These are phyloP conservation scores for Selenia dentaria DNA, from an alignment of 2,888 invertebrate genomes.

Conservation along the genomic window DNA sequence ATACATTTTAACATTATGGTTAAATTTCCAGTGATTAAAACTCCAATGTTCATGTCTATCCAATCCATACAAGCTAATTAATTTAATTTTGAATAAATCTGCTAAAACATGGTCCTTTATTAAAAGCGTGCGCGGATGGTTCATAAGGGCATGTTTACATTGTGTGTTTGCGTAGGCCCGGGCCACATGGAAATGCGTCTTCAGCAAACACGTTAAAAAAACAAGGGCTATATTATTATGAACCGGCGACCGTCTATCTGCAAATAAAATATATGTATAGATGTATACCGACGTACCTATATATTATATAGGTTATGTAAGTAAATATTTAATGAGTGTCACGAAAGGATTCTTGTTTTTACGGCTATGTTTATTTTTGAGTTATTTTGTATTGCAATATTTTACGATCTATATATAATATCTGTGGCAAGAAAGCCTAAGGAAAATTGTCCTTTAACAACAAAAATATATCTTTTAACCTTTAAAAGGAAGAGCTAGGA, in stretches of 20 bases:
- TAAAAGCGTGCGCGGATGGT: slow-evolving; percentile 59
- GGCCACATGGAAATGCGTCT: slow-evolving; percentile 79
- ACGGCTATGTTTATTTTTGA: no score
- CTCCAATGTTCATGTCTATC: slow-evolving; percentile 3
- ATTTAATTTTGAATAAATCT: slow-evolving; percentile 52
- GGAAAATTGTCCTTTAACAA: no score
- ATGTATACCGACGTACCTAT: slow-evolving; percentile 16
- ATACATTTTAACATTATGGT: no score
- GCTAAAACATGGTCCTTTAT: slow-evolving; percentile 60
- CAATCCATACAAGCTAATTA: slow-evolving; percentile 38
- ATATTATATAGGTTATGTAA: slow-evolving; percentile 29
- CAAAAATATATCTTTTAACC: no score
- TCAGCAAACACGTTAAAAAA: slow-evolving; percentile 81
- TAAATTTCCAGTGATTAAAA: no score
- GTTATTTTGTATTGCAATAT: no score
- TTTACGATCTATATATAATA: no score
- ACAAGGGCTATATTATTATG: slow-evolving; percentile 74
- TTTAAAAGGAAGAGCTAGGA: no score
- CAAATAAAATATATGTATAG: slow-evolving; percentile 33
- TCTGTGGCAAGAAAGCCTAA: no score
- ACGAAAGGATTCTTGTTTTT: no score
- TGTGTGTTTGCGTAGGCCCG: slow-evolving; percentile 74
- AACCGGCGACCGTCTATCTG: slow-evolving; percentile 42
- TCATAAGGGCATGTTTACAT: slow-evolving; percentile 78
- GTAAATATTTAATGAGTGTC: no score